Percentiles rank a stretch among this genome's conserved stretches.
These are phyloP conservation scores for Drosophila yooni DNA, from an alignment of 2,888 invertebrate species.

Conservation along the genomic window DNA sequence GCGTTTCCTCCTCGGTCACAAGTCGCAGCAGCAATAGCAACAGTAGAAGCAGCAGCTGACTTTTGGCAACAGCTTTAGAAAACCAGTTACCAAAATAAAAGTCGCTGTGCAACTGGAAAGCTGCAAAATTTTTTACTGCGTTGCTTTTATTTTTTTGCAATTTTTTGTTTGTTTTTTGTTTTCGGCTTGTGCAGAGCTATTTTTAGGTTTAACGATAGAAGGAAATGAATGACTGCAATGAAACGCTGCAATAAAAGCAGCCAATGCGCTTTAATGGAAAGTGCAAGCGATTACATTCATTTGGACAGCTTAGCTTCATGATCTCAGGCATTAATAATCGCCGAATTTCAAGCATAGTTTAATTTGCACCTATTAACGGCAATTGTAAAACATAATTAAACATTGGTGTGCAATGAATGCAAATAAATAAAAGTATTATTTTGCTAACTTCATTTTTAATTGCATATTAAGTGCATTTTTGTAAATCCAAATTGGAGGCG, in stretches of 20 bases:
- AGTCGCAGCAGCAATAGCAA: conserved; percentile 24
- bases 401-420: conserved; percentile 1
- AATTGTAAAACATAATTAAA: background rate
- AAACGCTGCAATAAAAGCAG: conserved; percentile 49
- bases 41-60: conserved; percentile 46
- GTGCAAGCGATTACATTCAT: conserved; percentile 33
- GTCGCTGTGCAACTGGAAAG: conserved; percentile 65
- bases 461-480: background rate
- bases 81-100: conserved; percentile 63
- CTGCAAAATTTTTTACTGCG: conserved; percentile 37
- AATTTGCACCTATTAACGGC: conserved; percentile 5
- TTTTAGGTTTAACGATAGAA: conserved; percentile 71
- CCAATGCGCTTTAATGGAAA: conserved; percentile 33
- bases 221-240: conserved; percentile 73
- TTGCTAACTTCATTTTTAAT: background rate
- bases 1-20: conserved; percentile 74
- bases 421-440: background rate
- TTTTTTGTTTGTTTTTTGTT: conserved; percentile 19
- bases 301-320: conserved; percentile 33
- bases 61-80: conserved; percentile 56
- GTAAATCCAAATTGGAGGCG: background rate
- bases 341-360: conserved; percentile 19
- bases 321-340: conserved; percentile 24
- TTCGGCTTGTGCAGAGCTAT: conserved; percentile 30
- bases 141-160: conserved; percentile 25